These are phyloP conservation scores for Plectrocnemia conspersa DNA, from an alignment of 1,140 invertebrate genomes.

Conservation along the genomic window DNA sequence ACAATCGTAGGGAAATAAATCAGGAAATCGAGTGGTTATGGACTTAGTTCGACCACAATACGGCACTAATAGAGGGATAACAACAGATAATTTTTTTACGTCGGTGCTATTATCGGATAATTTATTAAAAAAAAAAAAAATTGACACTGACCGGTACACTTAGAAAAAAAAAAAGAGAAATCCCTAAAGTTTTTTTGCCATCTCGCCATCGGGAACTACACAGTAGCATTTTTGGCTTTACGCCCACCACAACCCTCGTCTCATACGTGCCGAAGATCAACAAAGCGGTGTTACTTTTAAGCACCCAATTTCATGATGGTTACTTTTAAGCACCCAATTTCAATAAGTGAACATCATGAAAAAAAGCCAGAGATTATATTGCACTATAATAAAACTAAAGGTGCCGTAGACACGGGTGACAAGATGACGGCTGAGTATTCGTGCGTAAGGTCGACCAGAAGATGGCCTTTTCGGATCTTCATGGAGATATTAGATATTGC, in stretches of 20 bases:
- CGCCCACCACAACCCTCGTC: neutral
- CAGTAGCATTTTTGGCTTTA: conserved; percentile 1
- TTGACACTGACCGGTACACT: too few relatives aligned
- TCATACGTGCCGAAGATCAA: neutral
- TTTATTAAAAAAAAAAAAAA: too few relatives aligned
- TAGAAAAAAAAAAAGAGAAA: too few relatives aligned
- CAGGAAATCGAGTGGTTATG: too few relatives aligned
- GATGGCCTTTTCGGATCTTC: conserved; percentile 17
- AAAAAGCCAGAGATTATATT: conserved; percentile 1
- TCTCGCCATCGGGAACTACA: too few relatives aligned
- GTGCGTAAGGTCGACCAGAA: conserved; percentile 13
- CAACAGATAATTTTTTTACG: too few relatives aligned
- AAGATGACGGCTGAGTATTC: conserved; percentile 13
- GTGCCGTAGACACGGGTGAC: conserved; percentile 4
- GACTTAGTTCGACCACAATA: too few relatives aligned
- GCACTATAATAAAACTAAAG: neutral
- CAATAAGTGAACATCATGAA: neutral
- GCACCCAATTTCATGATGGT: neutral
- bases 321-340: too few relatives aligned
- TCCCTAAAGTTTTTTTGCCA: too few relatives aligned
- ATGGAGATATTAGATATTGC: conserved; percentile 17
- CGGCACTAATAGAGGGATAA: too few relatives aligned
- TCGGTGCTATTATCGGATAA: too few relatives aligned
- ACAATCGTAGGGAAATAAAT: too few relatives aligned
- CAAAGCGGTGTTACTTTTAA: neutral